Conservation (phyloP, 2,888 invertebrate species). For the Ferdinandea cuprea region DNA sequence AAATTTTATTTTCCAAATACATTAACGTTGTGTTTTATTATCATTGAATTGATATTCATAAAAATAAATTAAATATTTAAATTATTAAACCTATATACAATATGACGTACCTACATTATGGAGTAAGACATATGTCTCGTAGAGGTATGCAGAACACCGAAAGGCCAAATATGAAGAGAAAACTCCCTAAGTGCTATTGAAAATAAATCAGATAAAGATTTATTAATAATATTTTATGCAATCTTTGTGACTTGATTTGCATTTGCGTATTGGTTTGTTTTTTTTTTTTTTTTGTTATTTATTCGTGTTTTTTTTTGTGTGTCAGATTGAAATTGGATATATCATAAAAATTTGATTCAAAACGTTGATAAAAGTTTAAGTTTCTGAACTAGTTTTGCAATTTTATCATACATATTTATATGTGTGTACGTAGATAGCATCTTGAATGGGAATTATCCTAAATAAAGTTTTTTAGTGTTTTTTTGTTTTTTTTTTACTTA, state of each 20-base stretch:
- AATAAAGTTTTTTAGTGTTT: not conserved
- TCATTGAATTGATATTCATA: slow-evolving; percentile 50
- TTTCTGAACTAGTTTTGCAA: slow-evolving; percentile 40
- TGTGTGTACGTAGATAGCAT: slow-evolving; percentile 4
- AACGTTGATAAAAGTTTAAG: slow-evolving; percentile 6
- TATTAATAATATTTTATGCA: slow-evolving; percentile 52
- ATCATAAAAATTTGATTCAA: slow-evolving; percentile 37
- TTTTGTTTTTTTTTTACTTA: too few relatives aligned
- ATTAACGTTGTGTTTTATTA: slow-evolving; percentile 59
- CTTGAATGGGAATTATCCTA: not conserved
- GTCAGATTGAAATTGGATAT: slow-evolving; percentile 22
- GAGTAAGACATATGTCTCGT: too few relatives aligned
- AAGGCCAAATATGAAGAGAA: slow-evolving; percentile 20
- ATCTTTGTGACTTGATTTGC: not conserved
- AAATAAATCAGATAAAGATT: slow-evolving; percentile 53
- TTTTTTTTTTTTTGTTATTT: slow-evolving; percentile 7
- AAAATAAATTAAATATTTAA: slow-evolving; percentile 68
- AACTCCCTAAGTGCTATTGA: slow-evolving; percentile 52
- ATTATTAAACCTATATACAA: slow-evolving; percentile 42
- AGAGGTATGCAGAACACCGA: not conserved
- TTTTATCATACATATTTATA: slow-evolving; percentile 5
- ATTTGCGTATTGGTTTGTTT: too few relatives aligned
- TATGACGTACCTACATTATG: not conserved
- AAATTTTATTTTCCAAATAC: slow-evolving; percentile 63
- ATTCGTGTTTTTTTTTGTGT: slow-evolving; percentile 9